phyloP scores from a whole-genome alignment of 2,797 vertebrate species.

The Hylomyscus alleni region DNA sequence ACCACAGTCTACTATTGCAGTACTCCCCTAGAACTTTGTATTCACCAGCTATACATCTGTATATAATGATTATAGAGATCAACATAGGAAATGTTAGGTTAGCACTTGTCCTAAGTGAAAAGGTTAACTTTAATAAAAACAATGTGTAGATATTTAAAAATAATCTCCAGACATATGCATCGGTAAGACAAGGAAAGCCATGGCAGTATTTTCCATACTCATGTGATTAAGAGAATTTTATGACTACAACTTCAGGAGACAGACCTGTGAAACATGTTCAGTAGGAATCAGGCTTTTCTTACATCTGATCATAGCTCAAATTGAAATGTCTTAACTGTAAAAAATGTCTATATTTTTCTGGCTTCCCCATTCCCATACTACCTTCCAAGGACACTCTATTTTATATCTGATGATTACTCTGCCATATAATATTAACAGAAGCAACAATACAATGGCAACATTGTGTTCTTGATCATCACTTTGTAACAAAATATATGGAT shows the following conservation, averaged over 20 bases:
- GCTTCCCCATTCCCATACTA: neutral
- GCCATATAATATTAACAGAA: slow-evolving; percentile 6
- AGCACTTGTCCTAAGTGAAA: neutral
- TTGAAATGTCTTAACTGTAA: neutral
- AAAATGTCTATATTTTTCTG: neutral
- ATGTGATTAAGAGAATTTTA: neutral
- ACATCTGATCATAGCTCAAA: neutral
- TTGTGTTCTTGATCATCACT: neutral
- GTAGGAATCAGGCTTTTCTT: neutral
- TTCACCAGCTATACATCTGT: neutral
- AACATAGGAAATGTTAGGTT: neutral
- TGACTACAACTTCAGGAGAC: neutral
- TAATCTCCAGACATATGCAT: neutral
- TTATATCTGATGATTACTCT: neutral
- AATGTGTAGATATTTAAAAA: neutral
- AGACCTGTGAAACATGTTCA: neutral
- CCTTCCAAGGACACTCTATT: neutral
- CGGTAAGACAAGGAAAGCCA: neutral
- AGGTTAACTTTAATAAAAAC: slow-evolving; percentile 11
- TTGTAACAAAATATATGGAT: slow-evolving; percentile 15
- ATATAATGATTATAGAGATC: neutral
- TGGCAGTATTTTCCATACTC: neutral
- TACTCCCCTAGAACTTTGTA: neutral
- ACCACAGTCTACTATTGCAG: neutral
- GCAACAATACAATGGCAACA: neutral